Percentiles rank a stretch among this genome's conserved stretches.
These are phyloP conservation scores for Terrapene triunguis DNA, from an alignment of 2,113 vertebrate species.

Conservation along the genomic window DNA sequence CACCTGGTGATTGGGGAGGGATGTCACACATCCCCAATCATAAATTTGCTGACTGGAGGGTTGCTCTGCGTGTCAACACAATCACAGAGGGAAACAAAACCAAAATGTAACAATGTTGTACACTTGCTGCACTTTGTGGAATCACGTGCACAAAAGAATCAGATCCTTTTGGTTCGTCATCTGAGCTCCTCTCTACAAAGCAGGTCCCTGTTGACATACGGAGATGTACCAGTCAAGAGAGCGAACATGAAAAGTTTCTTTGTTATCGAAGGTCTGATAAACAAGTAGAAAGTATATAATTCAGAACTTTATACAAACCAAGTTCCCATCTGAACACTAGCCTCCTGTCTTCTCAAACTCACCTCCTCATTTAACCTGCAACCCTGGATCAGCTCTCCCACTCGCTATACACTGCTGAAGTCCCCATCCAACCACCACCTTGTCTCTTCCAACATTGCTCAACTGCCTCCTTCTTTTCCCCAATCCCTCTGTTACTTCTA, in stretches of 20 bases:
- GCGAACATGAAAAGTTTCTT: background rate
- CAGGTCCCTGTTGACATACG: background rate
- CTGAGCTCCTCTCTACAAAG: too few species aligned
- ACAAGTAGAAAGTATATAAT: rapidly evolving
- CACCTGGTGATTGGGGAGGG: background rate
- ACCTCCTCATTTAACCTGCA: background rate
- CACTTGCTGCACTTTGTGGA: too few species aligned
- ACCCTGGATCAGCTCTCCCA: background rate
- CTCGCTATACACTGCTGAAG: background rate
- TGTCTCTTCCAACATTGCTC: too few species aligned
- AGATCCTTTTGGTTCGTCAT: too few species aligned
- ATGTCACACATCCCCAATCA: background rate
- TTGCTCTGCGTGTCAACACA: background rate
- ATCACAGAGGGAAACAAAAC: background rate
- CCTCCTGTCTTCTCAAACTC: background rate
- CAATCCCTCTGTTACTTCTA: too few species aligned
- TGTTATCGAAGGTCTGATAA: background rate
- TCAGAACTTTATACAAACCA: rapidly evolving
- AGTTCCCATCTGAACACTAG: too few species aligned
- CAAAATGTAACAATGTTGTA: background rate
- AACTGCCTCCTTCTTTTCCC: too few species aligned
- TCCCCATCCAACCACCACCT: background rate
- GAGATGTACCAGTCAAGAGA: background rate
- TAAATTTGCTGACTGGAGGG: background rate
- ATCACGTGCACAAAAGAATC: too few species aligned